These are phyloP conservation scores for Corythaeola cristata DNA, from an alignment of 2,113 vertebrate species.

Conservation along the genomic window DNA sequence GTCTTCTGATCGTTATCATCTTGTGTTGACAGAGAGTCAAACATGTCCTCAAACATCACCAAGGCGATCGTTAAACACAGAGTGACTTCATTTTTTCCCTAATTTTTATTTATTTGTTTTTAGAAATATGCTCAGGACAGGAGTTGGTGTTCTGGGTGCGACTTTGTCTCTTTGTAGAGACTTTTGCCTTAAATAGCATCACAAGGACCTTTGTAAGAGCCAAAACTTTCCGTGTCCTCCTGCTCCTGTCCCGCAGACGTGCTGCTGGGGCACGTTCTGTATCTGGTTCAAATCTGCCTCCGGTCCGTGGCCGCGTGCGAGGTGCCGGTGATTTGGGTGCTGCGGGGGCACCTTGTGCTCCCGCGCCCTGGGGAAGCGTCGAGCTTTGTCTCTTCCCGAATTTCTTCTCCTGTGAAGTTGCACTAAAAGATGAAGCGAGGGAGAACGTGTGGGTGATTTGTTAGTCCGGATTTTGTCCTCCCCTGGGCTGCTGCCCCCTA, in stretches of 20 bases:
- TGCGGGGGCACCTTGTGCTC: not conserved
- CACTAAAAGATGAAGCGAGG: fast-evolving
- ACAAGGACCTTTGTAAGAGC: not conserved
- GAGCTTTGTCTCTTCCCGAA: not conserved
- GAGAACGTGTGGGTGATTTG: fast-evolving
- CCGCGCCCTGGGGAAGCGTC: not conserved
- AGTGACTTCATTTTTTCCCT: not conserved
- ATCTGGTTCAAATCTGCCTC: too few relatives aligned
- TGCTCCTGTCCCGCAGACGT: not conserved
- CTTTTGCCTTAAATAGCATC: not conserved
- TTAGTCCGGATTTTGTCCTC: not conserved
- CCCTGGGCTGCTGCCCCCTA: too few relatives aligned
- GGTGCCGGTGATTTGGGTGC: not conserved
- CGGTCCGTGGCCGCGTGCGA: fast-evolving
- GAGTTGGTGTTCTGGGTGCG: fast-evolving
- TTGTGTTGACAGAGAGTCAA: not conserved
- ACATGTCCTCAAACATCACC: not conserved
- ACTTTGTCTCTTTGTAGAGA: not conserved
- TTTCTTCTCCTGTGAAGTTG: not conserved
- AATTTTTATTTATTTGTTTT: fast-evolving
- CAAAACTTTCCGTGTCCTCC: not conserved
- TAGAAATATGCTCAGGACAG: not conserved
- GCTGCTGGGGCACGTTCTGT: not conserved
- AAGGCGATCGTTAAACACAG: not conserved
- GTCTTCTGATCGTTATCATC: not conserved